Evolutionary conservation across 1,140 invertebrate species (phyloP), one percentile per base, ranked within the genome.

Genomic region (Sarcophaga peregrina): DNA sequence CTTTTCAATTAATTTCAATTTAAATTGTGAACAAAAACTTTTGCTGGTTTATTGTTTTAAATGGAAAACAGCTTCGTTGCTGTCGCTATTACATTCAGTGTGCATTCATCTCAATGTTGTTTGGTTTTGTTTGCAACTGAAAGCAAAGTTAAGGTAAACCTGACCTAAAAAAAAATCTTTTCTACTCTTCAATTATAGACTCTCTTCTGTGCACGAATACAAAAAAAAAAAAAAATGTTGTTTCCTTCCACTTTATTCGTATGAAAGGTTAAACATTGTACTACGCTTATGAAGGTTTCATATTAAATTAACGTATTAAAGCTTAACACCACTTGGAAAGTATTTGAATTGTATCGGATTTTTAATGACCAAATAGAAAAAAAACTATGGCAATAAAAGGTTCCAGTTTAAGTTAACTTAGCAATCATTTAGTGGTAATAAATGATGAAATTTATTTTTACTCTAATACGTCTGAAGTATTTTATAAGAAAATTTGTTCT

Each of bases 241-340:
- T 68, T 68, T 68, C 8, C 54, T 58, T 13, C 54, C 54, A 20
- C 20, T 68, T 68, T 68, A 25, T 20, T 68, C 20, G 0, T 25
- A 20, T 68, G 54, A 68, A 68, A 68, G 62, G 62, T 25, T 68
- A 68, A 68, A 5, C 62, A 68, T 68, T 15, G 4, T 68, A 25
- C 4, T 37, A 4, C n/a, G 20, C 13, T 52, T 68, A 17, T 68
- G 62, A 68, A 20, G n/a, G 62, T 20, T 68, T 68, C 10, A 17
- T 68, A 20, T 68, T 68, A 68, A 68, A 68, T 68, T 68, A 68
- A 68, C 20, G 20, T 68, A 25, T 68, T 68, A 25, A 68, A 68
- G 62, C 17, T 20, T 25, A 68, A 68, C 17, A 9, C 6, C 20
- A 68, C 62, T 68, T 68, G 62, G 17, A 68, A 37, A 37, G 25